Evolutionary conservation across 1,140 invertebrate species (phyloP), one percentile per base, ranked within the genome.

Genomic region (Dinoponera quadriceps): DNA sequence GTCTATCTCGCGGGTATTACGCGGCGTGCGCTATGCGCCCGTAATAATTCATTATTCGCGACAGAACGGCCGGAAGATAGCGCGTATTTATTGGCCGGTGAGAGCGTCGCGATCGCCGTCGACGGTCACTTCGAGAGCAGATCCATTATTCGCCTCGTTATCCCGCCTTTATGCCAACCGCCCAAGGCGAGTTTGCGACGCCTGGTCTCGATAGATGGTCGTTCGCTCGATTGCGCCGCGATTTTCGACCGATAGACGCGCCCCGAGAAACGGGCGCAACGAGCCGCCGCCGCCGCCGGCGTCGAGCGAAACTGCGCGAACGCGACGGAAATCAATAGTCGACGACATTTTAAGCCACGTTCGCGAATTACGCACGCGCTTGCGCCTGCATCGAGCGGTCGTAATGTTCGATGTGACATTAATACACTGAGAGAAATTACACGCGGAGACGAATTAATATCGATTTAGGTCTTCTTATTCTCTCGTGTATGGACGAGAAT

Each of bases 81-180:
- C 51, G 49, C 75, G 68, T 73, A 60, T 73, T 60, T 81, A 78
- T 78, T 48, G 65, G 48, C 33, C 57, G 80, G 29, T 62, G 73
- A 82, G 51, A 18, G 57, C 48, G 38, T 51, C 38, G n/a, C 68
- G 71, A 83, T 20, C 9, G 16, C 60, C 1, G 69, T 59, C 75
- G 51, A 80, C 65, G 69, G 63, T 51, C 2, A 33, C 29, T 33
- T 44, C 38, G 4, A 11, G 9, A 11, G 38, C 38, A 80, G 63
- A 48, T 49, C 82, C 82, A 84, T 85, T 85, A 85, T 84, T 85
- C 54, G 59, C 82, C 71, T 84, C 62, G 84, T 85, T 85, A 85
- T 85, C 55, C 16, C 48, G 33, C 55, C n/a, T 84, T 84, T 66
- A 69, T 63, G 57, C 20, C 55, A 63, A 82, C 48, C 78, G 59